Percentiles rank a stretch among this genome's conserved stretches.
These are phyloP conservation scores for Orientallactaga bullata DNA, from an alignment of 2,113 vertebrate genomes.

Conservation along the genomic window DNA sequence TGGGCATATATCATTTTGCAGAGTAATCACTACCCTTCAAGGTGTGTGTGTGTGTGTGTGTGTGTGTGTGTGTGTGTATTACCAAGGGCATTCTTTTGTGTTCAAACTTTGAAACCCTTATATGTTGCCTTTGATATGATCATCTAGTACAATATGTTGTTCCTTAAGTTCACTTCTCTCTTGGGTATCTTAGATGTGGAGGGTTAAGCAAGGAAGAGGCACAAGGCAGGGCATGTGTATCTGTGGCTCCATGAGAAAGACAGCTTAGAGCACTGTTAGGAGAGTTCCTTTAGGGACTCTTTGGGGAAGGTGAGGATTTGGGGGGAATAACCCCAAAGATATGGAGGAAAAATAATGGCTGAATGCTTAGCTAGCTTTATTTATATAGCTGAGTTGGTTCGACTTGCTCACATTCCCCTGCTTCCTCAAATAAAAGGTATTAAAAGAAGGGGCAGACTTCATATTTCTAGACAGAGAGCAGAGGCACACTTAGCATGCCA, in stretches of 20 bases:
- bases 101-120: not conserved
- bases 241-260: not conserved
- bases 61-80: not conserved
- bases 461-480: too few relatives aligned
- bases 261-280: not conserved
- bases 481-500: too few relatives aligned
- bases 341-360: conserved; percentile 7
- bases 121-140: not conserved
- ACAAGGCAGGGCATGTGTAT: not conserved
- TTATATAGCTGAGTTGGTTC: not conserved
- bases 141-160: conserved; percentile 9
- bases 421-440: not conserved
- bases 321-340: not conserved
- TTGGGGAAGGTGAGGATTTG: not conserved
- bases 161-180: not conserved
- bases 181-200: not conserved
- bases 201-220: not conserved
- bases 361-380: not conserved
- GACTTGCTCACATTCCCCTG: not conserved
- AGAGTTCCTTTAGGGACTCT: not conserved
- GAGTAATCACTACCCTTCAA: not conserved
- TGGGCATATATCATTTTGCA: not conserved
- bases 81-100: not conserved
- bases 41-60: not conserved
- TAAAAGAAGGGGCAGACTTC: not conserved